phyloP scores from a whole-genome alignment of 92 coral and sea anemone species.

The Bergia puertoricense region DNA sequence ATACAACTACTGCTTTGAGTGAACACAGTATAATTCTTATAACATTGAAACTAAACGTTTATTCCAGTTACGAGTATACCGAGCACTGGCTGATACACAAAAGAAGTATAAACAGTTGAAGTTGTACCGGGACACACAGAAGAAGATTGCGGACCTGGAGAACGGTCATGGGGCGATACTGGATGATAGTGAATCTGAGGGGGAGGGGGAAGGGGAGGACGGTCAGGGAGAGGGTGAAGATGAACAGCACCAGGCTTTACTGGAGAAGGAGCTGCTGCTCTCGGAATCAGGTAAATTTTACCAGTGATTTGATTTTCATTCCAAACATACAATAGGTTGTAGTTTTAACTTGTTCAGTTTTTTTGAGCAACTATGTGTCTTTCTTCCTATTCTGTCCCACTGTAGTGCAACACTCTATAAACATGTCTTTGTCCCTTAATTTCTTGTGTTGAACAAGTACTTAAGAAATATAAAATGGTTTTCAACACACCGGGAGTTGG shows the following conservation, averaged over 20 bases:
- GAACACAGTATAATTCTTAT: too few relatives aligned
- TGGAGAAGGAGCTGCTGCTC: conserved; percentile 68
- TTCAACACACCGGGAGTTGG: too few relatives aligned
- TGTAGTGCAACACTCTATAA: too few relatives aligned
- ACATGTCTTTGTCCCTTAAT: too few relatives aligned
- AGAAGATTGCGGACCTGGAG: conserved; percentile 61
- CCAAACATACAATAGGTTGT: too few relatives aligned
- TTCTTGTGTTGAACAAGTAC: too few relatives aligned
- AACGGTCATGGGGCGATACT: conserved; percentile 57
- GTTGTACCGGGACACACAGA: conserved; percentile 48
- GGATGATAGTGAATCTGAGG: conserved; percentile 57
- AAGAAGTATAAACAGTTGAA: conserved; percentile 46
- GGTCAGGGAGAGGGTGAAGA: conserved; percentile 36
- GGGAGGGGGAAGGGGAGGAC: conserved; percentile 35
- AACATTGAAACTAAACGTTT: neutral
- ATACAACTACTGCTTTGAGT: too few relatives aligned
- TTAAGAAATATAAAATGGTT: too few relatives aligned
- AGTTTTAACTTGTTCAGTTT: too few relatives aligned
- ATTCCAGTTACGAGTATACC: conserved; percentile 68
- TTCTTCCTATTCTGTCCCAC: too few relatives aligned
- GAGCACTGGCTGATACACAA: conserved; percentile 66
- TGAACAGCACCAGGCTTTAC: conserved; percentile 60
- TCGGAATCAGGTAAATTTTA: conserved; percentile 76
- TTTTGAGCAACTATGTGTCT: too few relatives aligned
- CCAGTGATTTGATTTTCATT: neutral